phyloP scores from a whole-genome alignment of 2,113 vertebrate genomes.

The Arenaria interpres region DNA sequence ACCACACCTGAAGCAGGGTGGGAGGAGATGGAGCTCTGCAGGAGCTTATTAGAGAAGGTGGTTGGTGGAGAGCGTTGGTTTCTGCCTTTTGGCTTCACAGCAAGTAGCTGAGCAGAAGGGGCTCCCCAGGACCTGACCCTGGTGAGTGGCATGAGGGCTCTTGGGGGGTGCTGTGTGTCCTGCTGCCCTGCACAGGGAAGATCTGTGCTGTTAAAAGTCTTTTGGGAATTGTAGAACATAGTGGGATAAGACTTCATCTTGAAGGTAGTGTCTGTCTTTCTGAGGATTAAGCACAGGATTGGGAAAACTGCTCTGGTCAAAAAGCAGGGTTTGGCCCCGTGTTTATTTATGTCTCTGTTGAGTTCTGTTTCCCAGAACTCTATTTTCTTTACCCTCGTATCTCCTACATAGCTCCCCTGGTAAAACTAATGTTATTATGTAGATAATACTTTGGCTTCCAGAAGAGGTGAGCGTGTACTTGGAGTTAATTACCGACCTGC shows the following conservation, averaged over 20 bases:
- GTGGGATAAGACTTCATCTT: not conserved
- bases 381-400: not conserved
- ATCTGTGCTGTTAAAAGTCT: not conserved
- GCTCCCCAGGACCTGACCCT: rapidly evolving
- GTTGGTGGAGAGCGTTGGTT: rapidly evolving
- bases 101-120: rapidly evolving
- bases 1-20: not conserved
- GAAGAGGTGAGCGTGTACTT: not conserved
- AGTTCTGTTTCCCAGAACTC: not conserved
- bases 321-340: not conserved
- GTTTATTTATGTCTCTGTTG: not conserved
- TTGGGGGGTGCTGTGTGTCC: rapidly evolving
- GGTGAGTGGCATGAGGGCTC: not conserved
- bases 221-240: not conserved
- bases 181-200: not conserved
- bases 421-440: not conserved
- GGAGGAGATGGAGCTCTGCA: not conserved
- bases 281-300: no score
- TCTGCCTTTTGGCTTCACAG: rapidly evolving
- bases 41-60: not conserved
- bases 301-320: not conserved
- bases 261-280: not conserved
- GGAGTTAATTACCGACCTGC: not conserved
- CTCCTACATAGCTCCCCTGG: not conserved
- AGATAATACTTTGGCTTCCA: not conserved